Conservation (phyloP, 2,888 invertebrate species). For the Sesia apiformis region DNA sequence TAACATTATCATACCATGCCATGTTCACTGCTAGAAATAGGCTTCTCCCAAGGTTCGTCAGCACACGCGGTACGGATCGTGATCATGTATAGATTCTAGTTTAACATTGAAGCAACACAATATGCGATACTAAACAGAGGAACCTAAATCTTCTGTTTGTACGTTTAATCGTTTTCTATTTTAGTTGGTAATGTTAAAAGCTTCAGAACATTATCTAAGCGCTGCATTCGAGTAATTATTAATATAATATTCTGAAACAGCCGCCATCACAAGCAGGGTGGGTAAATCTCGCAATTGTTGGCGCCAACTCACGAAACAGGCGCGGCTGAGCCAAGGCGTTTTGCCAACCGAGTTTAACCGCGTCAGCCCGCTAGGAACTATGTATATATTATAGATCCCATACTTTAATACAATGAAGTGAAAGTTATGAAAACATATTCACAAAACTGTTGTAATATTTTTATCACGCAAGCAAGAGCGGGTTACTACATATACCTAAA, state of each 20-base stretch:
- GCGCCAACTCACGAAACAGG: constrained; percentile 45
- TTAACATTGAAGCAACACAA: no score
- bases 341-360: constrained; percentile 50
- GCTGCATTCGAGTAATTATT: neutral
- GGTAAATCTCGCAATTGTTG: constrained; percentile 49
- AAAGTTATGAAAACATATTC: no score
- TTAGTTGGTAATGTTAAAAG: neutral
- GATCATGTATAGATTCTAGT: no score
- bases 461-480: neutral
- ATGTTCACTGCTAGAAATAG: no score
- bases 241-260: neutral
- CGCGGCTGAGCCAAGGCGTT: constrained; percentile 42
- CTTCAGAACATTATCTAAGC: neutral
- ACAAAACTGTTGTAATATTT: no score
- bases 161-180: no score
- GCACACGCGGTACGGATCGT: no score
- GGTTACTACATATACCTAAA: neutral
- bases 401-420: no score
- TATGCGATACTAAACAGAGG: no score
- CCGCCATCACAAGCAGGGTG: constrained; percentile 15
- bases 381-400: neutral
- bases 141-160: no score
- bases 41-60: no score
- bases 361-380: neutral
- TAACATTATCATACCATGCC: no score